Evolutionary conservation across 2,113 vertebrate species (phyloP).

Genomic region (Mobula hypostoma): DNA sequence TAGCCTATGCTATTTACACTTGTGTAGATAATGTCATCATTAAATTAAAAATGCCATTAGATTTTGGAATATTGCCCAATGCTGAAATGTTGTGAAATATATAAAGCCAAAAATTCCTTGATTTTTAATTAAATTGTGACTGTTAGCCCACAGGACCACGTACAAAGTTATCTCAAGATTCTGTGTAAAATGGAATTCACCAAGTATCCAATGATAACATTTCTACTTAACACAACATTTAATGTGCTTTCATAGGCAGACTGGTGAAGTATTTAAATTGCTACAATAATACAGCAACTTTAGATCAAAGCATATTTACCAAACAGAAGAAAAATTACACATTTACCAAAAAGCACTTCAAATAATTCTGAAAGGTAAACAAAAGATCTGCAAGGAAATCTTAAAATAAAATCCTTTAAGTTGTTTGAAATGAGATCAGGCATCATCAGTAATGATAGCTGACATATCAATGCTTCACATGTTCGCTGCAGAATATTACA

Average conservation of each 20-base stretch:
- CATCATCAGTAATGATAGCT: background rate
- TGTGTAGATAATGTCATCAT: slow-evolving; percentile 28
- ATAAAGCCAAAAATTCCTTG: background rate
- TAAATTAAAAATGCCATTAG: slow-evolving; percentile 11
- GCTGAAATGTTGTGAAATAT: background rate
- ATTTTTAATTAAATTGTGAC: background rate
- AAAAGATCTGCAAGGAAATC: background rate
- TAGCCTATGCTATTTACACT: slow-evolving; percentile 27
- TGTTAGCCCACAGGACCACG: background rate
- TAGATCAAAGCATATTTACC: background rate
- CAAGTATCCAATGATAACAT: background rate
- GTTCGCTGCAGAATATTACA: background rate
- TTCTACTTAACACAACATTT: background rate
- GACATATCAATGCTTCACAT: background rate
- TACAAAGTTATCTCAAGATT: background rate
- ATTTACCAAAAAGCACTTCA: background rate
- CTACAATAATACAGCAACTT: background rate
- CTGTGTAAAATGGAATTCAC: background rate
- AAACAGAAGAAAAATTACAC: background rate
- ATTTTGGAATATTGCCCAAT: background rate
- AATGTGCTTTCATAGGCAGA: background rate
- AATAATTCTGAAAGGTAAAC: background rate
- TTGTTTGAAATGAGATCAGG: background rate
- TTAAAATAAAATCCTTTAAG: background rate
- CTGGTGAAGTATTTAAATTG: background rate